A percentile compares a stretch with the other conserved stretches of the same genome.
These are phyloP conservation scores for Alca torda DNA, from an alignment of 2,797 vertebrate species.

Conservation along the genomic window DNA sequence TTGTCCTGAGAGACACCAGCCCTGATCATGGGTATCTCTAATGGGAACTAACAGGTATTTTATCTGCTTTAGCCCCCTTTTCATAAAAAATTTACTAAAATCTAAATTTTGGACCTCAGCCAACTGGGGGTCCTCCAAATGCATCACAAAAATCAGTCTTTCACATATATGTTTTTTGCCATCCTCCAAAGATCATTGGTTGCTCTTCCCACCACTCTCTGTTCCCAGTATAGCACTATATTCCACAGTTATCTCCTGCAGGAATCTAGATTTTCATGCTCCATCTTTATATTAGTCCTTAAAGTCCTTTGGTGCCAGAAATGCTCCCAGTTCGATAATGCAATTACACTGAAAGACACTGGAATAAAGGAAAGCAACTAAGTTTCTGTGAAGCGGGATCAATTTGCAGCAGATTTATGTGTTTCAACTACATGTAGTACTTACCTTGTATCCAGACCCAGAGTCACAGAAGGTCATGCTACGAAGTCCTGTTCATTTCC, in stretches of 20 bases:
- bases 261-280: not conserved
- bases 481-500: not conserved
- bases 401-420: not conserved
- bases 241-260: slow-evolving; percentile 20
- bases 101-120: not conserved
- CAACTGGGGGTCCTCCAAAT: not conserved
- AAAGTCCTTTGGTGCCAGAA: slow-evolving; percentile 15
- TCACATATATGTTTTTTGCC: not conserved
- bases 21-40: not conserved
- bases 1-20: not conserved
- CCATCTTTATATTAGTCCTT: slow-evolving; percentile 25
- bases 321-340: slow-evolving; percentile 33
- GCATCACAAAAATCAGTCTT: not conserved
- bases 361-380: slow-evolving; percentile 42
- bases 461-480: not conserved
- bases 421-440: not conserved
- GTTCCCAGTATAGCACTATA: not conserved
- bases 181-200: not conserved
- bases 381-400: slow-evolving; percentile 21
- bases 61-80: not conserved
- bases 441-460: not conserved
- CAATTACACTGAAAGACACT: slow-evolving; percentile 50
- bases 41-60: not conserved
- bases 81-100: not conserved
- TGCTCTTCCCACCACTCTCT: not conserved